Evolutionary conservation across 2,888 invertebrate species (phyloP).

Genomic region (Stramonita haemastoma): DNA sequence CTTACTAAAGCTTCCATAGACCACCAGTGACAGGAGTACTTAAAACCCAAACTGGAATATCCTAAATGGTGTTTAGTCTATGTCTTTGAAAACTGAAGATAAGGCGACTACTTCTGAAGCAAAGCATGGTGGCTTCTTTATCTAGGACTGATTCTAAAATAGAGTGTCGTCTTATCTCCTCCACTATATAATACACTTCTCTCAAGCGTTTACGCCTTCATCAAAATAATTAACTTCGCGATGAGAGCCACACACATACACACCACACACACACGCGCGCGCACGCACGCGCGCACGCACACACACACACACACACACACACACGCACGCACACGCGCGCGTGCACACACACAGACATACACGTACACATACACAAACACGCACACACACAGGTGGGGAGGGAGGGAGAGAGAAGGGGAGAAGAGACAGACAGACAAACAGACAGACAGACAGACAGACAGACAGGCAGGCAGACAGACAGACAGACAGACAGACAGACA

Average conservation of each 20-base stretch:
- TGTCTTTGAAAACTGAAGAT: neutral
- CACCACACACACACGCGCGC: too few species aligned
- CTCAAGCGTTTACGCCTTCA: too few species aligned
- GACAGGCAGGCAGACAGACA: neutral
- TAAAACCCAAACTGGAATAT: too few species aligned
- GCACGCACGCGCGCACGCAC: neutral
- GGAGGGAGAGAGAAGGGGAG: too few species aligned
- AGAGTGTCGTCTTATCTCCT: too few species aligned
- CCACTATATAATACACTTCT: too few species aligned
- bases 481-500: neutral
- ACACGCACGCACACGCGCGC: too few species aligned
- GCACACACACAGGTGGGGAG: neutral
- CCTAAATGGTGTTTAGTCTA: slow-evolving; percentile 17
- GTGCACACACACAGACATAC: neutral
- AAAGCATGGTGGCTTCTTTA: too few species aligned
- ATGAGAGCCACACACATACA: neutral
- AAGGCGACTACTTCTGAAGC: neutral
- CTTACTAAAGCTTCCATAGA: too few species aligned
- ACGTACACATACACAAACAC: neutral
- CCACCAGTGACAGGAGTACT: too few species aligned
- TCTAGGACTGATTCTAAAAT: too few species aligned
- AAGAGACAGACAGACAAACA: neutral
- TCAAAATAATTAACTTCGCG: neutral
- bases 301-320: neutral
- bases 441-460: neutral